Percentiles rank a stretch among this genome's conserved stretches.
phyloP scores from a whole-genome alignment of 1,140 invertebrate species.

The Caenorhabditis remanei region DNA sequence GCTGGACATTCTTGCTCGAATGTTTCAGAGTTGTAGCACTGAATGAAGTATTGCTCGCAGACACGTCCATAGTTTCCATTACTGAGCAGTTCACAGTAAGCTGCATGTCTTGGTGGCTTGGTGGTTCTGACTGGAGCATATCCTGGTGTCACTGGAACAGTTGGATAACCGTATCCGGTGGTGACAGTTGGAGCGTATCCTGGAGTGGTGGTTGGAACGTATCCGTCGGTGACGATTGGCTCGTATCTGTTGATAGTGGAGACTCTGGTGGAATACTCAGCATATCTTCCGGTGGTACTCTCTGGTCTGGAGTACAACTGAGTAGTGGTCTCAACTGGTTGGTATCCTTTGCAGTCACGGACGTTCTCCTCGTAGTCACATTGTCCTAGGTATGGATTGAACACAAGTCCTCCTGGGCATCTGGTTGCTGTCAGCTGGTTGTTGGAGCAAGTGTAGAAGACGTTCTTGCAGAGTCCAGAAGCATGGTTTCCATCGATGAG shows the following conservation, averaged over 20 bases:
- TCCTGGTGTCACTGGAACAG: neutral
- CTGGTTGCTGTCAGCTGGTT: neutral
- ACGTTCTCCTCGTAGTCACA: constrained; percentile 13
- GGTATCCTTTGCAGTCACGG: constrained; percentile 28
- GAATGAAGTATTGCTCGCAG: neutral
- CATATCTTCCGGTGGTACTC: neutral
- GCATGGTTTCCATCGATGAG: constrained; percentile 37
- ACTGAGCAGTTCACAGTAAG: constrained; percentile 16
- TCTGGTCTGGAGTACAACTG: neutral
- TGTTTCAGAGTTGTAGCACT: constrained; percentile 7
- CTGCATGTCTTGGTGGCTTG: neutral
- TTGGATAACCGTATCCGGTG: neutral
- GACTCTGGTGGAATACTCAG: neutral
- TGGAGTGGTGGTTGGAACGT: neutral
- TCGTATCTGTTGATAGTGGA: neutral
- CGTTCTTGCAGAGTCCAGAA: constrained; percentile 31
- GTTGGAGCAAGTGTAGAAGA: constrained; percentile 32
- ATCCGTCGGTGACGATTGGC: neutral
- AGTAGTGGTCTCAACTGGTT: constrained; percentile 20
- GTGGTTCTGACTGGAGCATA: neutral
- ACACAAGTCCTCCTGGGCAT: constrained; percentile 10
- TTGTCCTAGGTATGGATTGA: constrained; percentile 18
- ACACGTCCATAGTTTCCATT: constrained; percentile 7
- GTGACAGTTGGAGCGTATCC: neutral
- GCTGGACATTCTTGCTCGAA: neutral